These are phyloP conservation scores for Muscina levida DNA, from an alignment of 2,888 invertebrate genomes.

Conservation along the genomic window DNA sequence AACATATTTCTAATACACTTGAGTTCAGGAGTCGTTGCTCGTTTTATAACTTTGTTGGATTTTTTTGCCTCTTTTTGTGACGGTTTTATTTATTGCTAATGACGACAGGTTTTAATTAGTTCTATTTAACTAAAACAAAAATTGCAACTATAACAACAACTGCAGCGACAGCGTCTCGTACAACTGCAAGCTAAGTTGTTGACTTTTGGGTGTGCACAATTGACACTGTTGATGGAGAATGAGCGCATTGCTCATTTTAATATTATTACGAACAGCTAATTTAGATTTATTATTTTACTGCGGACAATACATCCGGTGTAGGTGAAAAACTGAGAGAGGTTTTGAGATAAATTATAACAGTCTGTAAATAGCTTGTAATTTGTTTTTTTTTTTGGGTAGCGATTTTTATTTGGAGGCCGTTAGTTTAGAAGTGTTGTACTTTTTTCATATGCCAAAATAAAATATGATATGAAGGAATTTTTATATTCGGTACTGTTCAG, in stretches of 20 bases:
- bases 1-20: slow-evolving; percentile 44
- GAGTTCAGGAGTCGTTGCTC: neutral
- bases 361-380: too few relatives aligned
- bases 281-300: neutral
- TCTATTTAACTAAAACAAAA: slow-evolving; percentile 7
- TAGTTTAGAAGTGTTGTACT: too few relatives aligned
- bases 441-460: too few relatives aligned
- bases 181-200: too few relatives aligned
- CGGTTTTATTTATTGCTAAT: slow-evolving; percentile 28
- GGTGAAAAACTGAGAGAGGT: too few relatives aligned
- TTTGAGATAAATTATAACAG: too few relatives aligned
- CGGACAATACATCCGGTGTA: neutral
- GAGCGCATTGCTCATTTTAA: neutral
- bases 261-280: neutral
- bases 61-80: slow-evolving; percentile 8
- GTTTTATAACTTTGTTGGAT: slow-evolving; percentile 5
- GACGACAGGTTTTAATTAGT: slow-evolving; percentile 27
- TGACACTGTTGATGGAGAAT: neutral
- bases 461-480: too few relatives aligned
- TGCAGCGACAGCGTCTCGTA: slow-evolving; percentile 3
- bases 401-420: too few relatives aligned
- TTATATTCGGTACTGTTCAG: too few relatives aligned
- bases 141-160: neutral
- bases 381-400: too few relatives aligned
- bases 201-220: neutral